Evolutionary conservation across 1,140 invertebrate species (phyloP), one percentile per base, ranked within the genome.

Genomic region (Planococcus citri): DNA sequence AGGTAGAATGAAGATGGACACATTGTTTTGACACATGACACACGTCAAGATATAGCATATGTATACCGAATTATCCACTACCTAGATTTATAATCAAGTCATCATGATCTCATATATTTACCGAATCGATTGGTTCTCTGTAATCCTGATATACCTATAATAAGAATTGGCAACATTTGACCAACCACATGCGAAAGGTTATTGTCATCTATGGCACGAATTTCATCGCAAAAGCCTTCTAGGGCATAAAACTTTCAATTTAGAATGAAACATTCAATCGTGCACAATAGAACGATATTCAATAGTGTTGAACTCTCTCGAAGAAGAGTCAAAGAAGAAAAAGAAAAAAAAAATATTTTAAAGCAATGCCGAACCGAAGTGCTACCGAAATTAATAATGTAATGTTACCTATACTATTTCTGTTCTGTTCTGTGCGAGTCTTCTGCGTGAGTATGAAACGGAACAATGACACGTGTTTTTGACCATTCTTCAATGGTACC

Each of bases 391-490:
- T 51, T 51, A 51, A 37, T 37, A 37, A n/a, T n/a, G n/a, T n/a
- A n/a, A 51, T 20, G 41, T 51, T 51, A 51, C 41, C 41, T n/a
- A n/a, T n/a, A n/a, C n/a, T n/a, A 51, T 51, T 51, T 51, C 41
- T 51, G 33, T 37, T n/a, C n/a, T n/a, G n/a, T 33, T 6, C 29
- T 12, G 3, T 33, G 12, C 29, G 41, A 9, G 17, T 51, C 29
- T 33, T 6, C 29, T 12, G 3, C 12, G 12, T 12, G 41, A 9
- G 17, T 51, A 51, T n/a, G 6, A n/a, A 51, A 51, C 2, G 41
- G 41, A 20, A 20, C 41, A 51, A 51, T 51, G 41, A 51, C 41
- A 51, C 41, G 41, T 51, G 41, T 51, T 51, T 51, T 51, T 51
- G 41, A 14, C 29, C 29, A 33, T 33, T 33, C 29, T 33, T 33